These are phyloP conservation scores for Halesus radiatus DNA, from an alignment of 1,140 invertebrate species.

Conservation along the genomic window DNA sequence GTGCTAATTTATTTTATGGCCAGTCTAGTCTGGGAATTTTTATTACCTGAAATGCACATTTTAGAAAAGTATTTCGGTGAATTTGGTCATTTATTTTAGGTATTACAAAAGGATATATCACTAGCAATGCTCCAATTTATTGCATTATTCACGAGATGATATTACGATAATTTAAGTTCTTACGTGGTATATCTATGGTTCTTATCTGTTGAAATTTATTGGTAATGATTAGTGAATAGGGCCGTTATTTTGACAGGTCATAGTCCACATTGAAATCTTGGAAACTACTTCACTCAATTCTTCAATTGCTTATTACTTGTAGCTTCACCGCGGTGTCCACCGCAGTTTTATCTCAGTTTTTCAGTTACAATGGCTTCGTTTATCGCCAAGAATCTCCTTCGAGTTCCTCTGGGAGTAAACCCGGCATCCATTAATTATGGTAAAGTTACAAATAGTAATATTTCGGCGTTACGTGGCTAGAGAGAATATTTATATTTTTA, in stretches of 20 bases:
- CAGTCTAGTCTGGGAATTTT: too few species aligned
- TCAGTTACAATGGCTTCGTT: conserved; percentile 44
- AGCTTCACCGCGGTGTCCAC: neutral
- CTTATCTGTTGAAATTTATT: too few species aligned
- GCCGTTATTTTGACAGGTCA: conserved; percentile 25
- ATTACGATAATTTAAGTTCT: too few species aligned
- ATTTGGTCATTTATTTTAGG: too few species aligned
- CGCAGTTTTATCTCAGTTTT: neutral
- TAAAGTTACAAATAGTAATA: conserved; percentile 3
- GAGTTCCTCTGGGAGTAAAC: conserved; percentile 35
- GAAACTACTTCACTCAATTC: neutral
- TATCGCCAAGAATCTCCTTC: conserved; percentile 45
- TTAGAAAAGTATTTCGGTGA: too few species aligned
- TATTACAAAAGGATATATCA: too few species aligned
- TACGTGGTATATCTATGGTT: too few species aligned
- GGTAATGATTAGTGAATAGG: conserved; percentile 6
- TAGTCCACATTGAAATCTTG: conserved; percentile 1
- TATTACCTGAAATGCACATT: too few species aligned
- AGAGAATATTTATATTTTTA: conserved; percentile 31
- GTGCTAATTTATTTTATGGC: too few species aligned
- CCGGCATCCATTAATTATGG: conserved; percentile 41
- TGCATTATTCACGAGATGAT: too few species aligned
- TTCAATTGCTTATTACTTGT: neutral
- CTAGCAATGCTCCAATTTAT: too few species aligned
- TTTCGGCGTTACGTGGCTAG: conserved; percentile 24